Conservation (phyloP, 2,797 vertebrate species). For the Acropternis orthonyx region DNA sequence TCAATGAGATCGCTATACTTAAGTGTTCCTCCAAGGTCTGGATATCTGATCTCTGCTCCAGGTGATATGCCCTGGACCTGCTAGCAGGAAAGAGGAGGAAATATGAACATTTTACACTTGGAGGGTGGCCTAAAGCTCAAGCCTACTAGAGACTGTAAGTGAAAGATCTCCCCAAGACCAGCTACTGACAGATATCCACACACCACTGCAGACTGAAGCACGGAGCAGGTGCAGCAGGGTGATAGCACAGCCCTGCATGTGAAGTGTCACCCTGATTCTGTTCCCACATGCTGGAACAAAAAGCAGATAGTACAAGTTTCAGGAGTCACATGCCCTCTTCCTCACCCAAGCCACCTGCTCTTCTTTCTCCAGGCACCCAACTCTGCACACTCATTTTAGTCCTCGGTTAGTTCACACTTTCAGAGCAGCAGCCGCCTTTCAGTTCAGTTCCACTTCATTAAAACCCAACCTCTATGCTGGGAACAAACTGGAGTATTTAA, state of each 20-base stretch:
- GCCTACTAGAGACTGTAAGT: background rate
- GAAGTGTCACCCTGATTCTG: background rate
- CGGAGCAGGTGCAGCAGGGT: background rate
- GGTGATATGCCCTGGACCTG: background rate
- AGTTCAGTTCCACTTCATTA: background rate
- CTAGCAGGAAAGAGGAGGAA: background rate
- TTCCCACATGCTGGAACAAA: background rate
- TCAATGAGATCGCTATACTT: background rate
- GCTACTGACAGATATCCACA: background rate
- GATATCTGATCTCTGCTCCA: conserved; percentile 16
- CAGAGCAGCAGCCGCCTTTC: background rate
- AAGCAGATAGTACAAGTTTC: background rate
- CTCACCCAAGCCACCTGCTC: conserved; percentile 15
- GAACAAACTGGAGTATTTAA: background rate
- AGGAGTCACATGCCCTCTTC: background rate
- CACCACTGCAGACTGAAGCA: background rate
- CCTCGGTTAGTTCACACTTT: background rate
- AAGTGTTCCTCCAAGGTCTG: background rate
- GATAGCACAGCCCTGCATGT: background rate
- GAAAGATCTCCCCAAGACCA: background rate
- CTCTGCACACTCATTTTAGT: background rate
- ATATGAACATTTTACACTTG: background rate
- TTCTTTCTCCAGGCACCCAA: background rate
- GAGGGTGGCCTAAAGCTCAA: background rate
- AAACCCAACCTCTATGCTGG: background rate